These are phyloP conservation scores for Deroplatys truncata DNA, from an alignment of 2,888 invertebrate species.

Conservation along the genomic window DNA sequence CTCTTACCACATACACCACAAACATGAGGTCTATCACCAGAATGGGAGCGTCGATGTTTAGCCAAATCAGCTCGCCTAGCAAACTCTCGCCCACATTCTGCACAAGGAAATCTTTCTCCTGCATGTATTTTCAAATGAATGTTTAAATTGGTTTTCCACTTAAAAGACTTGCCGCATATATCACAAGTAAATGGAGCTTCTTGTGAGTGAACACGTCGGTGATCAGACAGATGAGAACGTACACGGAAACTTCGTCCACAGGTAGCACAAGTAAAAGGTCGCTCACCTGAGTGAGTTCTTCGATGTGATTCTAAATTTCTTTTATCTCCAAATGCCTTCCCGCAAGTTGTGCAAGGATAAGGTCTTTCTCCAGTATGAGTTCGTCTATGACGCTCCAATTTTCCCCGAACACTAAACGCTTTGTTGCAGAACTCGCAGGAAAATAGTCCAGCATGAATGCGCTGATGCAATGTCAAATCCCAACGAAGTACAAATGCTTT, in stretches of 20 bases:
- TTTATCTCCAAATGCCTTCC: constrained; percentile 43
- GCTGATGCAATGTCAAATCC: constrained; percentile 42
- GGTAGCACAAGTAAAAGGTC: constrained; percentile 36
- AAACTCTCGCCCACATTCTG: constrained; percentile 29
- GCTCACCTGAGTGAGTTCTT: constrained; percentile 40
- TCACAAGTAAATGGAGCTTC: constrained; percentile 38
- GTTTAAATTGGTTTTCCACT: constrained; percentile 41
- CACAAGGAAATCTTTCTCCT: constrained; percentile 27
- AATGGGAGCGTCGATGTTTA: constrained; percentile 25
- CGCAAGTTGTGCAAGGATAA: constrained; percentile 42
- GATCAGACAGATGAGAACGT: constrained; percentile 40
- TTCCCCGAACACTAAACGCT: constrained; percentile 42
- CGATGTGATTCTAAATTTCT: constrained; percentile 43
- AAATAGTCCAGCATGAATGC: constrained; percentile 41
- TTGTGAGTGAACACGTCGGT: constrained; percentile 38
- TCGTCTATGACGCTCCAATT: constrained; percentile 42
- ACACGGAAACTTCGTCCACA: constrained; percentile 41
- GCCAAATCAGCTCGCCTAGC: constrained; percentile 26
- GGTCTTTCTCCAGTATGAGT: constrained; percentile 43
- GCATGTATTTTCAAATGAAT: constrained; percentile 37
- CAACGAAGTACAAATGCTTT: constrained; percentile 42
- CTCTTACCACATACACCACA: constrained; percentile 26
- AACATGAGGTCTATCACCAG: constrained; percentile 21
- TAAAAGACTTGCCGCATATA: constrained; percentile 40
- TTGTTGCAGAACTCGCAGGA: constrained; percentile 43